Evolutionary conservation across 2,888 invertebrate genomes (phyloP).

Genomic region (Eristalis intricaria): DNA sequence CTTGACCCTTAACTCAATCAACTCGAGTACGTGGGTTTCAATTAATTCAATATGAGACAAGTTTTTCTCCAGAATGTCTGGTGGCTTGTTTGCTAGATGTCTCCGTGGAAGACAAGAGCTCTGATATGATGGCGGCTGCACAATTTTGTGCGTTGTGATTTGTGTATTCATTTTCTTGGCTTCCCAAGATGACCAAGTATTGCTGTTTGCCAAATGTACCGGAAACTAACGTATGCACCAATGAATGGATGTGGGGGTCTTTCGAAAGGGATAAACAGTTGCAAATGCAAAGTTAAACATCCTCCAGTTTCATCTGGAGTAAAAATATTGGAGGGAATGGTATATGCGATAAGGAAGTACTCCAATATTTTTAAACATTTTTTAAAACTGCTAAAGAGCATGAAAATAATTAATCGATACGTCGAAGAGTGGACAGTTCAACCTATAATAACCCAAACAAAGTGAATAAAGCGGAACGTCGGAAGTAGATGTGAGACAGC

Average conservation of each 20-base stretch:
- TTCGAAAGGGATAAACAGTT: not conserved
- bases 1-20: conserved; percentile 74
- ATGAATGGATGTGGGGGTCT: not conserved
- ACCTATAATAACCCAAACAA: no score
- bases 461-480: no score
- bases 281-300: no score
- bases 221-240: not conserved
- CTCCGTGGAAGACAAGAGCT: conserved; percentile 34
- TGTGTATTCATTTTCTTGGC: not conserved
- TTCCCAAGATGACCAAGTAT: not conserved
- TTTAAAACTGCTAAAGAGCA: no score
- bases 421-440: no score
- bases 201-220: not conserved
- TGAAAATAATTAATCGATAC: no score
- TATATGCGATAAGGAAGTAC: no score
- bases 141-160: conserved; percentile 56
- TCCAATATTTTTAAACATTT: no score
- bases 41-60: conserved; percentile 71
- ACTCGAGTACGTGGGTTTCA: conserved; percentile 73
- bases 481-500: no score
- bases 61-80: conserved; percentile 45
- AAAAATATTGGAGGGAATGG: no score
- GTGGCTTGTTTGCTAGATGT: conserved; percentile 1
- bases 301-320: no score
- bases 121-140: not conserved